phyloP scores from a whole-genome alignment of 2,888 invertebrate species.

The Sympetrum striolatum region DNA sequence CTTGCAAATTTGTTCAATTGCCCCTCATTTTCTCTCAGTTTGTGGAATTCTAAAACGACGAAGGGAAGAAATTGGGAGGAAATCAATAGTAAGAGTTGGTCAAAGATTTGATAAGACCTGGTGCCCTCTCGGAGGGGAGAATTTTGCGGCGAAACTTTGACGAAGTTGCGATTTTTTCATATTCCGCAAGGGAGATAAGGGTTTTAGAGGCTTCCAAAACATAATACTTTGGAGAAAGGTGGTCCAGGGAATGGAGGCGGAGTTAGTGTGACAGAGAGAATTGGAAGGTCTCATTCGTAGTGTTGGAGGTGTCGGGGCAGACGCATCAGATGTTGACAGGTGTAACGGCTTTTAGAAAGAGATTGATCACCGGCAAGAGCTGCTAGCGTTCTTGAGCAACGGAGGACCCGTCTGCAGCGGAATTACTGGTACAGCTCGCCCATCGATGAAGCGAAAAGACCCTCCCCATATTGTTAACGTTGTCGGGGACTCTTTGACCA shows the following conservation, averaged over 20 bases:
- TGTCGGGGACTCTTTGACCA: neutral
- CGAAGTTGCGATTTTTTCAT: neutral
- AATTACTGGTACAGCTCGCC: neutral
- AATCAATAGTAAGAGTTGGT: no score
- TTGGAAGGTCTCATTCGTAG: neutral
- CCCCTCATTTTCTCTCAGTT: no score
- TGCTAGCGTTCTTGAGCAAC: neutral
- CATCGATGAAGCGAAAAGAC: no score
- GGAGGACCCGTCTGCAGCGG: no score
- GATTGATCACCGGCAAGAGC: neutral
- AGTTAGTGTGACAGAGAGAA: neutral
- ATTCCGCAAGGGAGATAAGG: neutral
- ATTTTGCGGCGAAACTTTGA: neutral
- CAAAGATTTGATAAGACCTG: no score
- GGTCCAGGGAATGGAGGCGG: neutral
- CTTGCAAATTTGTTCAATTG: no score
- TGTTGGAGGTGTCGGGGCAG: neutral
- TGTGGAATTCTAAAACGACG: no score
- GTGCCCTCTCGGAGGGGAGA: no score
- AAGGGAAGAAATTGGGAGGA: no score
- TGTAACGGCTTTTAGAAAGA: neutral
- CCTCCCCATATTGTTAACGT: neutral
- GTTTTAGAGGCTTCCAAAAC: slow-evolving; percentile 8
- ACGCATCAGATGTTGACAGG: slow-evolving; percentile 26
- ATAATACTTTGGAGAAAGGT: neutral